A percentile compares a stretch with the other conserved stretches of the same genome.
Conservation (phyloP, 2,888 invertebrate genomes). For the Oasisia sp. region DNA sequence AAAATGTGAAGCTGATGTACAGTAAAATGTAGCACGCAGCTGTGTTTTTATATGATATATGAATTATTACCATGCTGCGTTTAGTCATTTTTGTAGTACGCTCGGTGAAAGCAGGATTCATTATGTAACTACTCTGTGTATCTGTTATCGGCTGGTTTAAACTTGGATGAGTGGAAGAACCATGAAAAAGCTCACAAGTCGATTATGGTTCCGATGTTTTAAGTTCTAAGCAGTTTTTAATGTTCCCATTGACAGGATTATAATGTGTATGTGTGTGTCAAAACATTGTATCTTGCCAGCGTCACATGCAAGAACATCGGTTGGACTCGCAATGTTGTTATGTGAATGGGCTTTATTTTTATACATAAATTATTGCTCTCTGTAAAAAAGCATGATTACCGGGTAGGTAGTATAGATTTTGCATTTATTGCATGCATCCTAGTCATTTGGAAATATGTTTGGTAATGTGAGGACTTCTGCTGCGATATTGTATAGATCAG, state of each 20-base stretch:
- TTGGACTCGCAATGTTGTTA: not conserved
- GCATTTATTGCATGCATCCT: not conserved
- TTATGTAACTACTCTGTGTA: not conserved
- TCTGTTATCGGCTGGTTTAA: not conserved
- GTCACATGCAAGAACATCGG: not conserved
- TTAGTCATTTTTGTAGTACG: not conserved
- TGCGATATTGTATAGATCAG: constrained; percentile 1
- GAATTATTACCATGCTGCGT: not conserved
- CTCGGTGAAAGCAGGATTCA: not conserved
- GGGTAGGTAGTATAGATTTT: not conserved
- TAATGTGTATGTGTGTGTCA: not conserved
- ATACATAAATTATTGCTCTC: not conserved
- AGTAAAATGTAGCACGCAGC: not conserved
- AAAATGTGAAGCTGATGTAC: not conserved
- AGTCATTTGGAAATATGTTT: constrained; percentile 13
- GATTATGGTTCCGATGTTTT: not conserved
- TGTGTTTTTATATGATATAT: not conserved
- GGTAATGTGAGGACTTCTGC: not conserved
- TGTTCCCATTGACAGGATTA: not conserved
- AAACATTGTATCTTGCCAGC: not conserved
- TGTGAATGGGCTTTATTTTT: not conserved
- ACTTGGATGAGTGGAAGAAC: not conserved
- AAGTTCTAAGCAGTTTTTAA: not conserved
- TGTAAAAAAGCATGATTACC: not conserved
- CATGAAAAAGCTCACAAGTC: not conserved